Evolutionary conservation across 92 coral and sea anemone genomes (phyloP).

Genomic region (Palythoa heliodiscus): DNA sequence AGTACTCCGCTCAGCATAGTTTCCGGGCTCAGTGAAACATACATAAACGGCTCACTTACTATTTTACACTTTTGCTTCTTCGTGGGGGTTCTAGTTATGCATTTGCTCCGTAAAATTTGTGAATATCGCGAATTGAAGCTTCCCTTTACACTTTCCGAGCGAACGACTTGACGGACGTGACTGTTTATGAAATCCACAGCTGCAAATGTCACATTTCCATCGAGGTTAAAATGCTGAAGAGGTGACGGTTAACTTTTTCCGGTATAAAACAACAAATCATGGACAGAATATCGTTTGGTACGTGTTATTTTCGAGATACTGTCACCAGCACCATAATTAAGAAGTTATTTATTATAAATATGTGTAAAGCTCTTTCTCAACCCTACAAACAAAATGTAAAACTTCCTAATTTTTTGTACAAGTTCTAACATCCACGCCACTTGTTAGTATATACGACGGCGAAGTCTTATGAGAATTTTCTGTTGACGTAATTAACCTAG

Average conservation of each 20-base stretch:
- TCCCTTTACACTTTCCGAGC: neutral
- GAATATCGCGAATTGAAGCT: neutral
- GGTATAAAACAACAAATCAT: neutral
- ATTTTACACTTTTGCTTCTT: constrained; percentile 36
- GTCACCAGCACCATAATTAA: neutral
- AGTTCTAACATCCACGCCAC: neutral
- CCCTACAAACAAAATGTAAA: neutral
- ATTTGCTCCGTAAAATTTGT: constrained; percentile 4
- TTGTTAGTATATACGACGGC: neutral
- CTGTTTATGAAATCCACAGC: neutral
- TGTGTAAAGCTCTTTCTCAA: neutral
- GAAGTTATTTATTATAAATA: no score
- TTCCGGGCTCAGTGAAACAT: constrained; percentile 38
- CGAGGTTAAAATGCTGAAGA: constrained; percentile 41
- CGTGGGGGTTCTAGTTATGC: constrained; percentile 32
- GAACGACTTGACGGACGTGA: neutral
- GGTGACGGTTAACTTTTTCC: constrained; percentile 28
- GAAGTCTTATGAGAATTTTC: no score
- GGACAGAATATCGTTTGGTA: neutral
- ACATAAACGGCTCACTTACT: constrained; percentile 9
- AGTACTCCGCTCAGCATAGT: constrained; percentile 38
- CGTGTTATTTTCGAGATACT: neutral
- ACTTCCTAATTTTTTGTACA: no score
- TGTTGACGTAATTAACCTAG: no score
- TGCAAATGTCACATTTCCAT: constrained; percentile 29